phyloP scores from a whole-genome alignment of 2,797 vertebrate genomes.

The Carcharodon carcharias region DNA sequence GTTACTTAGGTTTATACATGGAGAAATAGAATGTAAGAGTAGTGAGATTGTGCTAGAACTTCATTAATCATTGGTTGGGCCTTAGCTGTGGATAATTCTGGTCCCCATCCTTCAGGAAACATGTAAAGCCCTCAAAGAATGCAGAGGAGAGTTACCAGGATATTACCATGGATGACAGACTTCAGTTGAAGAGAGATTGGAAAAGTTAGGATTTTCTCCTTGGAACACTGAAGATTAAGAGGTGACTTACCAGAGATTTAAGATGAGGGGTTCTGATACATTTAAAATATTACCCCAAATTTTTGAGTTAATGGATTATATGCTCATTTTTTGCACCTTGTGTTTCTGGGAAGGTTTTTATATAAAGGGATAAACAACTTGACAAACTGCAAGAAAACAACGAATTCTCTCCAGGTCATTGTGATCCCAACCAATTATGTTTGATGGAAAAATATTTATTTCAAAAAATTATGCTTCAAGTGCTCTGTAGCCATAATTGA shows the following conservation, averaged over 20 bases:
- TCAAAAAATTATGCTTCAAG: background rate
- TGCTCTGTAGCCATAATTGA: background rate
- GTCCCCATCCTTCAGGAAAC: background rate
- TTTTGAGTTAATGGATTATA: background rate
- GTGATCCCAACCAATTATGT: background rate
- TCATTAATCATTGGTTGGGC: background rate
- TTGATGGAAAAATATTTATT: too few relatives aligned
- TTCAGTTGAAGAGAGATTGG: too few relatives aligned
- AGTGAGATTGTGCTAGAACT: background rate
- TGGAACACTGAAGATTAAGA: background rate
- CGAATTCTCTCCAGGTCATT: background rate
- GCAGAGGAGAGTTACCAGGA: too few relatives aligned
- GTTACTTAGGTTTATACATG: too few relatives aligned
- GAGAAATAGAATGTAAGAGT: background rate
- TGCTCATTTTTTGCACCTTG: background rate
- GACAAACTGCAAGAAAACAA: background rate
- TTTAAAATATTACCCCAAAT: background rate
- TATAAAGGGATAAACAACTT: background rate
- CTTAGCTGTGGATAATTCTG: background rate
- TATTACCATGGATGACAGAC: too few relatives aligned
- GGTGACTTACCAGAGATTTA: background rate
- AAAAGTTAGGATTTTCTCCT: too few relatives aligned
- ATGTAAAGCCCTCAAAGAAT: background rate
- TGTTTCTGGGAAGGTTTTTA: background rate
- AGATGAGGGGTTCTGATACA: background rate